Percentiles rank a stretch among this genome's conserved stretches.
Conservation (phyloP, 2,888 invertebrate genomes). For the Epistrophe eligans region DNA sequence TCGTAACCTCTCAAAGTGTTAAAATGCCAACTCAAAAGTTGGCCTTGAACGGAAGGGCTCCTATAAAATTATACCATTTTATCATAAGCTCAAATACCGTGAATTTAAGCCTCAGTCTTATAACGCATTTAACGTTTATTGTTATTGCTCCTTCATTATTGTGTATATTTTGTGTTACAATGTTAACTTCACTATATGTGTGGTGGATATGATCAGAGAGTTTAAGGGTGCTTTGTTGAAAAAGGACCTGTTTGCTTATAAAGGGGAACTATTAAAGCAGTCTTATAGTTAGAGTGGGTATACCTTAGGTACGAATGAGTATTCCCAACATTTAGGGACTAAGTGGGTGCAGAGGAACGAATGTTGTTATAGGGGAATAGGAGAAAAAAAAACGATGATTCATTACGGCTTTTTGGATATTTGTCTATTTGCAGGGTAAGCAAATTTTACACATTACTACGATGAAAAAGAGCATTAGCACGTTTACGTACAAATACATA, state of each 20-base stretch:
- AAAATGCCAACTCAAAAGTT: slow-evolving; percentile 23
- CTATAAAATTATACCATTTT: slow-evolving; percentile 31
- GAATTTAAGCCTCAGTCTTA: slow-evolving; percentile 39
- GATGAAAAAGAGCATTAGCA: slow-evolving; percentile 45
- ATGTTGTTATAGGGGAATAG: neutral
- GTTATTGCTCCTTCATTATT: slow-evolving; percentile 70
- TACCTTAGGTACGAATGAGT: slow-evolving; percentile 11
- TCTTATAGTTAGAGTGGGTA: neutral
- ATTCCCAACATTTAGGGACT: slow-evolving; percentile 14
- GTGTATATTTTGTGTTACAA: slow-evolving; percentile 49
- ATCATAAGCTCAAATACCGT: slow-evolving; percentile 20
- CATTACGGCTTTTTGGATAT: slow-evolving; percentile 48
- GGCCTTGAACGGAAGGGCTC: slow-evolving; percentile 3
- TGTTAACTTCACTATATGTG: slow-evolving; percentile 38
- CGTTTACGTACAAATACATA: slow-evolving; percentile 5
- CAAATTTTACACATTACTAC: slow-evolving; percentile 55
- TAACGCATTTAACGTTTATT: slow-evolving; percentile 60
- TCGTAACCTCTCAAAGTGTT: neutral
- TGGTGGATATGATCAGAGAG: slow-evolving; percentile 23
- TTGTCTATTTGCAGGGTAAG: slow-evolving; percentile 34
- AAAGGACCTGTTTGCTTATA: slow-evolving; percentile 29
- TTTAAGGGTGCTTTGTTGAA: slow-evolving; percentile 12
- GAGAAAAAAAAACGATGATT: slow-evolving; percentile 45
- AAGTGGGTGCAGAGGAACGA: slow-evolving; percentile 7
- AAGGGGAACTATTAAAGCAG: slow-evolving; percentile 27